Base-by-base conservation (phyloP, 1,140 invertebrate species). In the Sarcophaga bullata region DNA sequence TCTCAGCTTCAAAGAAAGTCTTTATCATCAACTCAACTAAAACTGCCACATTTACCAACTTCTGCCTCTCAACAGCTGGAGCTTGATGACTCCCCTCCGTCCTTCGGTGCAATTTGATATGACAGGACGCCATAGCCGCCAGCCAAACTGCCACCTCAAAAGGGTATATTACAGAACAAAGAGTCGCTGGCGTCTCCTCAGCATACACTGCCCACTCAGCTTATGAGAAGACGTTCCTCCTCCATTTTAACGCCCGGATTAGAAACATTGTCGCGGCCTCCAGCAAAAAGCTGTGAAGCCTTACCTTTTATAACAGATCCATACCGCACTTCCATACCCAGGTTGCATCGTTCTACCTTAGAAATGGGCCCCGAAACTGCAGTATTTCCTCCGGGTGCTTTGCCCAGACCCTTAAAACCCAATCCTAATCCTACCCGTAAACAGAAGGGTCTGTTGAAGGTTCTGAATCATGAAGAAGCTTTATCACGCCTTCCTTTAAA, bases 61-160 rank as follows among this genome's bases (percentile, higher is more conserved):
- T 81, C 46, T 58, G 46, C 73, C 17, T 50, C 8, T 78, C 19
- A 72, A 0, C 58, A 68, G 54, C 76, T 80, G 6, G n/a, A 15
- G 25, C 82, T 83, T 19, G 88, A 90, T 80, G 88, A 90, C 48
- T 90, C 88, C 9, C 88, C 88, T 8, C 86, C 86, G 88, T 0
- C 88, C 88, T 4, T 90, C 88, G 11, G 88, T 90, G 0, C 88
- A 90, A 81, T 90, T 90, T 58, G 88, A 90, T 13, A 90, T 90
- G 88, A 86, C 85, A 17, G 86, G 88, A 0, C 75, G 88, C 0
- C 84, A 86, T 46, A 88, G 85, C 83, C 86, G n/a, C 87, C 11
- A 88, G 85, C 82, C 82, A 88, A 89, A 72, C 84, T 85, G 37
- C 86, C 84, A 25, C 85, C 88, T 8, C 85, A 85, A 9, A 89